These are phyloP conservation scores for Drosophila birchii DNA, from an alignment of 2,888 invertebrate genomes.

Conservation along the genomic window DNA sequence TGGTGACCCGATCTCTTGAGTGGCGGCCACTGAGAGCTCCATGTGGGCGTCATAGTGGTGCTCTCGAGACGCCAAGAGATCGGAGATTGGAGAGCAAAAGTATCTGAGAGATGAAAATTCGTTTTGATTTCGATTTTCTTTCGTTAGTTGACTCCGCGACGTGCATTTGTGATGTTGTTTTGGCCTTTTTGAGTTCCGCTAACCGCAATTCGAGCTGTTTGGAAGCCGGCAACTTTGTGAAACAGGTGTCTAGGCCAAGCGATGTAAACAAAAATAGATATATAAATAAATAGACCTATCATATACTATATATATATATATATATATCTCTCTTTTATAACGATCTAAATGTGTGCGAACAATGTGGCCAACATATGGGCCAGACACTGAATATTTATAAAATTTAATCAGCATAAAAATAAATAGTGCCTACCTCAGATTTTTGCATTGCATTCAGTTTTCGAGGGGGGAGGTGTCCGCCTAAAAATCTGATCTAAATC, in stretches of 20 bases:
- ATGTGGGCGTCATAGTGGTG: constrained; percentile 31
- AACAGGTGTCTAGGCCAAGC: constrained; percentile 67
- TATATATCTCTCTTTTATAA: constrained; percentile 9
- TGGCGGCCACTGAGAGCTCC: constrained; percentile 1
- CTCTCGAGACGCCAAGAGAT: constrained; percentile 36
- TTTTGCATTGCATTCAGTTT: constrained; percentile 20
- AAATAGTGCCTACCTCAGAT: constrained; percentile 14
- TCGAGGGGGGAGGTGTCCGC: background rate
- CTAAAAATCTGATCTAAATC: constrained; percentile 36
- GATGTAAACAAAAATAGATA: constrained; percentile 66
- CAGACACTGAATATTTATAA: constrained; percentile 51
- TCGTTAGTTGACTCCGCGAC: constrained; percentile 65
- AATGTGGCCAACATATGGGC: constrained; percentile 48
- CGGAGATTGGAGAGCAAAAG: constrained; percentile 10
- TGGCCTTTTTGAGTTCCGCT: constrained; percentile 42
- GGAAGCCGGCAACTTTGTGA: constrained; percentile 44
- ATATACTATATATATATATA: constrained; percentile 13
- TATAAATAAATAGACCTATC: constrained; percentile 25
- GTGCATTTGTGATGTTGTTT: constrained; percentile 64
- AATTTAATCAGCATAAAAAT: constrained; percentile 22
- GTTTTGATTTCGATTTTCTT: constrained; percentile 59
- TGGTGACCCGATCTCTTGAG: constrained; percentile 34
- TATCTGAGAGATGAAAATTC: constrained; percentile 56
- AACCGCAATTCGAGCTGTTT: constrained; percentile 37
- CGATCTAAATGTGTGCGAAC: constrained; percentile 19